Conservation (phyloP, 2,113 vertebrate species). For the Takifugu bimaculatus region DNA sequence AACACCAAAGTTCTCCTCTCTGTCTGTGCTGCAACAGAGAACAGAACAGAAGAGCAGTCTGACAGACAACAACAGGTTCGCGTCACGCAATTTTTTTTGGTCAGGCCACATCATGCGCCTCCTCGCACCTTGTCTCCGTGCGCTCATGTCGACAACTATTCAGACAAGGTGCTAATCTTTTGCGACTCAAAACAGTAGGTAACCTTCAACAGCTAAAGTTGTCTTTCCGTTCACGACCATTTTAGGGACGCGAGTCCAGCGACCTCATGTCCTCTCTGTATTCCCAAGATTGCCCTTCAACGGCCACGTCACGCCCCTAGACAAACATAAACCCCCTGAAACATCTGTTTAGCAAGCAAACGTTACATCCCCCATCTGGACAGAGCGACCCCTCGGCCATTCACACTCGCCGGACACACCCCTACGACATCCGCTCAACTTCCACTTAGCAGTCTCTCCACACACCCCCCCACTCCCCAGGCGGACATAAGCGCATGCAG, state of each 20-base stretch:
- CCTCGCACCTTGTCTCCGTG: neutral
- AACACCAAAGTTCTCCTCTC: constrained; percentile 40
- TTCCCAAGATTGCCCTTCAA: constrained; percentile 59
- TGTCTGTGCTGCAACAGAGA: constrained; percentile 47
- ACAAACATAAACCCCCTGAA: constrained; percentile 68
- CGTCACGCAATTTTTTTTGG: neutral
- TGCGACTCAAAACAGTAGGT: too few species aligned
- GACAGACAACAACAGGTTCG: constrained; percentile 6
- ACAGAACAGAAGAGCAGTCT: constrained; percentile 15
- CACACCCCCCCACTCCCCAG: constrained; percentile 21
- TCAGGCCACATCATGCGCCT: neutral
- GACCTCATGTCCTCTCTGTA: constrained; percentile 31
- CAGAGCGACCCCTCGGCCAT: constrained; percentile 29
- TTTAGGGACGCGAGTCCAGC: too few species aligned
- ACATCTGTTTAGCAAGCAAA: constrained; percentile 66
- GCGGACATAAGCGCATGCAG: constrained; percentile 34
- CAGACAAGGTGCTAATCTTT: too few species aligned
- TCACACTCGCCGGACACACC: constrained; percentile 43
- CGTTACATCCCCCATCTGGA: constrained; percentile 47
- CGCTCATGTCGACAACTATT: too few species aligned
- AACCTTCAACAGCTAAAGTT: too few species aligned
- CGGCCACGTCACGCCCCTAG: constrained; percentile 62
- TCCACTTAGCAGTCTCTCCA: constrained; percentile 54
- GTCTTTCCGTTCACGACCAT: too few species aligned
- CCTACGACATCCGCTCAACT: constrained; percentile 32